Percentiles rank a stretch among this genome's conserved stretches.
Evolutionary conservation across 2,113 vertebrate genomes (phyloP).

Genomic region (Myotis brandtii): DNA sequence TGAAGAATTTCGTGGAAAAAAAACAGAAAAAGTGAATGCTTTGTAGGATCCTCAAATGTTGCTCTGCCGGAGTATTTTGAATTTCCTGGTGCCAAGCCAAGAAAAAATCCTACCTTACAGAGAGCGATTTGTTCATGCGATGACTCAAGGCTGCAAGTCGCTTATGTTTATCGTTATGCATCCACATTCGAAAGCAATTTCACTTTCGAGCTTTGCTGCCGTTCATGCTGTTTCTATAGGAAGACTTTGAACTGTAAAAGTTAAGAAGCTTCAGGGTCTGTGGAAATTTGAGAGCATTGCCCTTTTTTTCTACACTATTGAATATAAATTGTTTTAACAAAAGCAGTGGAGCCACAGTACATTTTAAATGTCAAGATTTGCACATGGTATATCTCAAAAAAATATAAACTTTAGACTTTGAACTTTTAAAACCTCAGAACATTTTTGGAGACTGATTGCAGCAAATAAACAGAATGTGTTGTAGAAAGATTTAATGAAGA

Average conservation of each 20-base stretch:
- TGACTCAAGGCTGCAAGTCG: neutral
- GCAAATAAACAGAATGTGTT: slow-evolving; percentile 22
- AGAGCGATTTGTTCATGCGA: slow-evolving; percentile 36
- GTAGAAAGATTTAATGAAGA: slow-evolving; percentile 7
- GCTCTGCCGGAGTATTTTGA: slow-evolving; percentile 69
- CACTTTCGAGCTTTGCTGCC: slow-evolving; percentile 26
- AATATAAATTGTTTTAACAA: slow-evolving; percentile 67
- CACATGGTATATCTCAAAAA: slow-evolving; percentile 28
- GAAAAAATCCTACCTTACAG: slow-evolving; percentile 67
- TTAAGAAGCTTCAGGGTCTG: slow-evolving; percentile 64
- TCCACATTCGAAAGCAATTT: slow-evolving; percentile 71
- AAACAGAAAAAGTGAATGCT: slow-evolving; percentile 62
- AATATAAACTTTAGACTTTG: neutral
- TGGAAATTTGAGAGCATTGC: slow-evolving; percentile 71
- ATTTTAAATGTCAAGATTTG: slow-evolving; percentile 52
- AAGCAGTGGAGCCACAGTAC: neutral
- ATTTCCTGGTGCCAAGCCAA: slow-evolving; percentile 25
- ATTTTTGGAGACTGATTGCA: neutral
- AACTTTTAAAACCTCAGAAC: slow-evolving; percentile 39
- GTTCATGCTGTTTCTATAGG: slow-evolving; percentile 72
- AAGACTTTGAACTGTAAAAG: slow-evolving; percentile 66
- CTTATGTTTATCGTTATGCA: slow-evolving; percentile 55
- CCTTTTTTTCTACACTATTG: neutral
- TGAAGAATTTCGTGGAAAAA: neutral
- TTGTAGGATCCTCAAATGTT: slow-evolving; percentile 63